Conservation (phyloP, 2,113 vertebrate genomes). For the Phrynocephalus versicolor region DNA sequence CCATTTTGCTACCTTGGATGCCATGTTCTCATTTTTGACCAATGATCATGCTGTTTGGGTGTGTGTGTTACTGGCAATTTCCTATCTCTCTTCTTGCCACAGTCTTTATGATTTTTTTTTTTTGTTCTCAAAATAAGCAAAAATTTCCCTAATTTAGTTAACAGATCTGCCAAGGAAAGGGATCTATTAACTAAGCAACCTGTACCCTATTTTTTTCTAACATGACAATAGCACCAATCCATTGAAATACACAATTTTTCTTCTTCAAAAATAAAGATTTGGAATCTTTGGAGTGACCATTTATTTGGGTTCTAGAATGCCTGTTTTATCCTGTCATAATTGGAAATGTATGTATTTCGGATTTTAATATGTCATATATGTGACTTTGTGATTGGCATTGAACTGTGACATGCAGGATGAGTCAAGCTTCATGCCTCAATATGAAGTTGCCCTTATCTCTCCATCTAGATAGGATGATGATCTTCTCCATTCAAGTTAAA, state of each 20-base stretch:
- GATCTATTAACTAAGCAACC: not conserved
- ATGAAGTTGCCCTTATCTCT: conserved; percentile 29
- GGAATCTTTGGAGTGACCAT: not conserved
- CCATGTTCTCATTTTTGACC: too few species aligned
- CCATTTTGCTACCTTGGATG: too few species aligned
- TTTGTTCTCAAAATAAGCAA: too few species aligned
- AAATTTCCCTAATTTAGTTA: too few species aligned
- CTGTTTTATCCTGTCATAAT: conserved; percentile 28
- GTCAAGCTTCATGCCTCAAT: conserved; percentile 36
- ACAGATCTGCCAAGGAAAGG: not conserved
- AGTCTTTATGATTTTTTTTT: not conserved
- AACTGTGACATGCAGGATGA: conserved; percentile 40
- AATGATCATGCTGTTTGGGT: too few species aligned
- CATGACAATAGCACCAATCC: too few species aligned
- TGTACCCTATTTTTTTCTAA: too few species aligned
- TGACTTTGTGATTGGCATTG: conserved; percentile 19
- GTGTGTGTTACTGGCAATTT: not conserved
- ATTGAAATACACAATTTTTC: too few species aligned
- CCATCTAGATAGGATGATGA: conserved; percentile 17
- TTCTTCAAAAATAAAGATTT: not conserved
- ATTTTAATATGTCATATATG: conserved; percentile 42
- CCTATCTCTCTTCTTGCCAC: not conserved
- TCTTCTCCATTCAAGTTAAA: conserved; percentile 56
- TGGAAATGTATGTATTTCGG: conserved; percentile 45
- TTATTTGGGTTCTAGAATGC: conserved; percentile 15